Base-by-base conservation (phyloP, 2,797 vertebrate genomes). In the Pyrocephalus nanus region DNA sequence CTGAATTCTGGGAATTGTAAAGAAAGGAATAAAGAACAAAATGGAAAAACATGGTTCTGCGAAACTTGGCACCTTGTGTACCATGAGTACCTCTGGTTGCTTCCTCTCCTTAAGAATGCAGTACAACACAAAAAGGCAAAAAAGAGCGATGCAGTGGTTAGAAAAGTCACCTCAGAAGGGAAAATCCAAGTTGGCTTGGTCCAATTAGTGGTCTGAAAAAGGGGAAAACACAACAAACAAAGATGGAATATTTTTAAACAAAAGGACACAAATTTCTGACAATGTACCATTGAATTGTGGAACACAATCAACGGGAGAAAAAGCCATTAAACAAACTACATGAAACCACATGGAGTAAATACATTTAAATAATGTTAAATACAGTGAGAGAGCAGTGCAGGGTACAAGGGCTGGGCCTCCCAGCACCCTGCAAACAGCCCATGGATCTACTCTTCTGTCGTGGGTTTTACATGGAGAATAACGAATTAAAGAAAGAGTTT, bases 361-460 rank as follows among this genome's bases (percentile, higher is more conserved):
- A 40, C 40, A 15, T 40, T 15, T 40, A 40, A 40, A 40, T 40
- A 40, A 40, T 15, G 18, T 27, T 25, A 50, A 54, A 51, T 34
- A 7, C 18, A 40, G 1, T 6, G 29, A 42, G 29, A 47, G 36
- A 30, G 25, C 16, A 48, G 10, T 14, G 65, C 21, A 20, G 6
- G 14, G n/a, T 1, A 3, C 6, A 12, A 9, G 7, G 15, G 15
- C 34, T 67, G 25, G 14, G 29, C 29, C 11, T 67, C n/a, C 11
- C 21, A 53, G 30, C 38, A 34, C 7, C 9, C 21, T 53, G 22
- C 0, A 0, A 0, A 9, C 34, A 75, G 26, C 36, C 20, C 15
- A 2, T 20, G 8, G 22, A 12, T 83, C 64, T 60, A n/a, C 9
- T 65, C 69, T 67, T 71, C n/a, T 85, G 9, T 64, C 0, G 0